Percentiles rank a stretch among this genome's conserved stretches.
phyloP scores from a whole-genome alignment of 2,797 vertebrate genomes.

The Darevskia mixta region DNA sequence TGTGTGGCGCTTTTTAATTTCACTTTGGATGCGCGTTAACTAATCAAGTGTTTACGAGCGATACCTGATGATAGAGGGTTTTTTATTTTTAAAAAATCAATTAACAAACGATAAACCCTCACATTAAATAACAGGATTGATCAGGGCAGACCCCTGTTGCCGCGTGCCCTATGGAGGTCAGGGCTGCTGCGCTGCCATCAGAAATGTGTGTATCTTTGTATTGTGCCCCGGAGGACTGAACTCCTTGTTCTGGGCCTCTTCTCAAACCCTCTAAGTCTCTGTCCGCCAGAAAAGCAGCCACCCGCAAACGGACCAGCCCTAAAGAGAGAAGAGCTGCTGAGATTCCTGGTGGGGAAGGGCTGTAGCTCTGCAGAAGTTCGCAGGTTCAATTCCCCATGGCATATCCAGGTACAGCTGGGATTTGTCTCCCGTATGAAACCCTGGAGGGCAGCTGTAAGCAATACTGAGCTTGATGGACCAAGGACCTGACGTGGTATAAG shows the following conservation, averaged over 20 bases:
- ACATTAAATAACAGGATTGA: constrained; percentile 50
- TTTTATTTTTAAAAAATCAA: neutral
- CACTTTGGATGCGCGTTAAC: constrained; percentile 36
- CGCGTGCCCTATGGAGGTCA: constrained; percentile 11
- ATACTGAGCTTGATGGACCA: too few species aligned
- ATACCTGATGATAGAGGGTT: constrained; percentile 21
- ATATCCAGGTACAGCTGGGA: too few species aligned
- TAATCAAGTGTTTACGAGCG: constrained; percentile 29
- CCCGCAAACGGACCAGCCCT: neutral
- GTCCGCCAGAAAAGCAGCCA: neutral
- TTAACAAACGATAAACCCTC: constrained; percentile 19
- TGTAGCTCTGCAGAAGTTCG: too few species aligned
- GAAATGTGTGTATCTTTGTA: neutral
- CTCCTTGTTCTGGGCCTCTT: neutral
- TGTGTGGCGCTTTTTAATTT: constrained; percentile 28
- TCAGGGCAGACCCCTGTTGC: neutral
- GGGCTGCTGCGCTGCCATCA: neutral
- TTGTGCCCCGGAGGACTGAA: neutral
- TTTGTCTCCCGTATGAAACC: too few species aligned
- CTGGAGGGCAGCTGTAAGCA: too few species aligned
- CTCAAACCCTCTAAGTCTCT: too few species aligned
- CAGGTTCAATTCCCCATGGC: too few species aligned
- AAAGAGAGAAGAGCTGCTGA: neutral
- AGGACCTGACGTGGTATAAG: too few species aligned
- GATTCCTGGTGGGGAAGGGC: too few species aligned